phyloP scores from a whole-genome alignment of 2,888 invertebrate species.

The Lepidocyrtinus sp. region DNA sequence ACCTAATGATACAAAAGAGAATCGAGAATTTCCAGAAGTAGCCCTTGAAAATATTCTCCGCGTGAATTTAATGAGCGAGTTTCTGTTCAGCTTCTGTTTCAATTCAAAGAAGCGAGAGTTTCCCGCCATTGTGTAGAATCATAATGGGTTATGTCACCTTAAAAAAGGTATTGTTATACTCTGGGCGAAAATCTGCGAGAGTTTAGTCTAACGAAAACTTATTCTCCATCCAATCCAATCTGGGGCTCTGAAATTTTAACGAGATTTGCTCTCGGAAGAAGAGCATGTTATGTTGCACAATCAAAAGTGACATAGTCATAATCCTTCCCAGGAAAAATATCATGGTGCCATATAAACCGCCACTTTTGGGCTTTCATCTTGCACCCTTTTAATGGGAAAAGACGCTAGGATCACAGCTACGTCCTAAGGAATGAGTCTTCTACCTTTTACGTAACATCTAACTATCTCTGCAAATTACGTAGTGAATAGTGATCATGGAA shows the following conservation, averaged over 20 bases:
- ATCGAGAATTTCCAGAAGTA: not conserved
- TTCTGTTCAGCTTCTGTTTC: not conserved
- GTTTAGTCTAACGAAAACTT: not conserved
- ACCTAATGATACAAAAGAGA: slow-evolving; percentile 16
- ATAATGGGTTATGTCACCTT: not conserved
- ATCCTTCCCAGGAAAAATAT: not conserved
- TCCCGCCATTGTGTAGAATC: not conserved
- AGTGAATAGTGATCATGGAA: slow-evolving; percentile 3
- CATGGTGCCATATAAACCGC: not conserved
- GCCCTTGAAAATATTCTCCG: slow-evolving; percentile 3
- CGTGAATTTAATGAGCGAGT: not conserved
- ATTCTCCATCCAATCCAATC: too few species aligned
- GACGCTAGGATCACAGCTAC: not conserved
- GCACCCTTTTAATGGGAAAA: not conserved
- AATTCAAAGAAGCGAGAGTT: not conserved
- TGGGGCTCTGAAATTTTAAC: not conserved
- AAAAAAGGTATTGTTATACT: slow-evolving; percentile 1
- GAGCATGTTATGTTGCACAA: not conserved
- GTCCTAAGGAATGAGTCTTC: too few species aligned
- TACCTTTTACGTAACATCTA: not conserved
- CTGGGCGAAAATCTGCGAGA: not conserved
- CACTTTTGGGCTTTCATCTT: slow-evolving; percentile 16
- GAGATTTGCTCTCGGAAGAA: not conserved
- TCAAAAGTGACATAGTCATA: not conserved
- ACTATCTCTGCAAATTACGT: slow-evolving; percentile 12